phyloP scores from a whole-genome alignment of 2,797 vertebrate species.

The Rhinogobio ventralis region DNA sequence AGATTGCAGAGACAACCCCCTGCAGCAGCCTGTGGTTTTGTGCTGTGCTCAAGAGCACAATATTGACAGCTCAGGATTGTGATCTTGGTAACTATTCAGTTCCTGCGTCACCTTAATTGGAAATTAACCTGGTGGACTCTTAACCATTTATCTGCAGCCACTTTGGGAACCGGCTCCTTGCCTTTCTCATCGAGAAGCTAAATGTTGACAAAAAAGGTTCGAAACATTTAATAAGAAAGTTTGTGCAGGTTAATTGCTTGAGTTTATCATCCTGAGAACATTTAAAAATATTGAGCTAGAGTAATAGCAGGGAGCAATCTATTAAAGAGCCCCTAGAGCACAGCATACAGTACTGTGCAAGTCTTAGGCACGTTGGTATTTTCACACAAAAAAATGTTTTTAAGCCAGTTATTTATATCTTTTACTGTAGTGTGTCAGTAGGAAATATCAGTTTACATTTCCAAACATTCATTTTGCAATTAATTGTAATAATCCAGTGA shows the following conservation, averaged over 20 bases:
- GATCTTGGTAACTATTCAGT: constrained; percentile 1
- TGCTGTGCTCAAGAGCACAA: constrained; percentile 2
- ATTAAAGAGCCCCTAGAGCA: not conserved
- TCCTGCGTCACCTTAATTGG: not conserved
- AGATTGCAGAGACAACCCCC: not conserved
- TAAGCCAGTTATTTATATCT: too few relatives aligned
- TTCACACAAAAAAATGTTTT: too few relatives aligned
- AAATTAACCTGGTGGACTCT: not conserved
- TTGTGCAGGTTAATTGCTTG: constrained; percentile 47
- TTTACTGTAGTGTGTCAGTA: too few relatives aligned
- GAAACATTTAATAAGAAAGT: constrained; percentile 21
- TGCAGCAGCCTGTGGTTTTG: not conserved
- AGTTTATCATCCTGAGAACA: constrained; percentile 45
- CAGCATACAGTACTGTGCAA: too few relatives aligned
- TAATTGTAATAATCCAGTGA: too few relatives aligned
- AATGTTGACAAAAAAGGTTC: not conserved
- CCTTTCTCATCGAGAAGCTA: constrained; percentile 29
- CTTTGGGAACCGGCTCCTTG: not conserved
- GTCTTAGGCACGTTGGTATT: too few relatives aligned
- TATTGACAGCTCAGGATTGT: constrained; percentile 4
- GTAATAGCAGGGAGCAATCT: not conserved
- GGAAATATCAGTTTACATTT: too few relatives aligned
- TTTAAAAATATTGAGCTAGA: constrained; percentile 45
- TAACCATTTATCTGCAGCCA: constrained; percentile 2
- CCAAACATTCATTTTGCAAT: too few relatives aligned